Evolutionary conservation across 2,888 invertebrate species (phyloP).

Genomic region (Acleris literana): DNA sequence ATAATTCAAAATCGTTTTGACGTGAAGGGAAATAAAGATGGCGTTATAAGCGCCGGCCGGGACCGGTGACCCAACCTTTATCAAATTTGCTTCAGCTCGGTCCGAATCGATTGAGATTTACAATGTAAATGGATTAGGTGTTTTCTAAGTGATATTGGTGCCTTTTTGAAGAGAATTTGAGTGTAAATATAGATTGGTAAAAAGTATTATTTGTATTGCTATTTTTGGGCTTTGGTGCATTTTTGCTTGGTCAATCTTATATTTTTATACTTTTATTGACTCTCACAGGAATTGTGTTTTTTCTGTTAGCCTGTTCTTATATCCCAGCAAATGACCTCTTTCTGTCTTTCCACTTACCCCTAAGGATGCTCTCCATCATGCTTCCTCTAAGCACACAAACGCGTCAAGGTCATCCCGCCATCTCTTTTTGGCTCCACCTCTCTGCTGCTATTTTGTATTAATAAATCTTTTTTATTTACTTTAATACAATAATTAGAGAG

Average conservation of each 20-base stretch:
- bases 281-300: no score
- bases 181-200: not conserved
- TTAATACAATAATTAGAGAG: not conserved
- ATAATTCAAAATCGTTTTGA: conserved; percentile 72
- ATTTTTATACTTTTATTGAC: no score
- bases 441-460: no score
- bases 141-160: conserved; percentile 58
- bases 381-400: no score
- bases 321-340: no score
- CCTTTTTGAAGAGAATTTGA: conserved; percentile 10
- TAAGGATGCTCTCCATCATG: no score
- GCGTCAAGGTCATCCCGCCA: no score
- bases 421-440: no score
- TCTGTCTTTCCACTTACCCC: no score
- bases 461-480: no score
- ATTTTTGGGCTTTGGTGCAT: not conserved
- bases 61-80: conserved; percentile 61
- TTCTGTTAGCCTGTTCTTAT: no score
- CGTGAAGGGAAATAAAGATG: conserved; percentile 69
- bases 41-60: conserved; percentile 57
- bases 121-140: conserved; percentile 59
- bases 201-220: not conserved
- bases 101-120: conserved; percentile 61
- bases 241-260: not conserved
- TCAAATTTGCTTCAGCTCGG: conserved; percentile 72